Conservation (phyloP, 2,113 vertebrate genomes). For the Clupea harengus region DNA sequence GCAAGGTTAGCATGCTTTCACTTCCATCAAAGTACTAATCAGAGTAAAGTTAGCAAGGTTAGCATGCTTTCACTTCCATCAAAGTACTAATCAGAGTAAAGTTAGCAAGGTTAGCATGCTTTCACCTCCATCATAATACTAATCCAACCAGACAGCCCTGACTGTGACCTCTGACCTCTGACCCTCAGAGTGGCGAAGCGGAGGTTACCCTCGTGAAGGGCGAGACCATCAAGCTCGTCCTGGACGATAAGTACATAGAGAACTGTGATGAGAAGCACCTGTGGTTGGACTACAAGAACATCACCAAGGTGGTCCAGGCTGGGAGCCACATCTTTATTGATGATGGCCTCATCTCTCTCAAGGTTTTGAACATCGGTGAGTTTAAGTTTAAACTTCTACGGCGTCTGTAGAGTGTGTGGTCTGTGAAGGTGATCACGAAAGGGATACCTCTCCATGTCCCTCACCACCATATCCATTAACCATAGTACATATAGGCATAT, state of each 20-base stretch:
- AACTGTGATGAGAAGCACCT: conserved; percentile 86
- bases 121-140: background rate
- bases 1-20: background rate
- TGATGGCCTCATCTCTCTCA: conserved; percentile 92
- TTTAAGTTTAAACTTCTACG: background rate
- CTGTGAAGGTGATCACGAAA: background rate
- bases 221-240: conserved; percentile 80
- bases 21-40: background rate
- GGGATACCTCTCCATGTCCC: no score
- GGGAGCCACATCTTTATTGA: conserved; percentile 89
- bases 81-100: no score
- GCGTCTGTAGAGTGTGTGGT: no score
- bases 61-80: background rate
- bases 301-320: conserved; percentile 83
- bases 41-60: background rate
- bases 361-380: conserved; percentile 86
- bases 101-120: no score
- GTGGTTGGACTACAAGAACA: conserved; percentile 99
- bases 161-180: background rate
- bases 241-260: conserved; percentile 85
- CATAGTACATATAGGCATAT: no score
- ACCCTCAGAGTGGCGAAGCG: conserved; percentile 85
- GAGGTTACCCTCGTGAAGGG: conserved; percentile 94
- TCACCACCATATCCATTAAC: background rate
- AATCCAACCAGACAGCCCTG: background rate